Evolutionary conservation across 1,140 invertebrate genomes (phyloP).

Genomic region (Rhynchophorus ferrugineus): DNA sequence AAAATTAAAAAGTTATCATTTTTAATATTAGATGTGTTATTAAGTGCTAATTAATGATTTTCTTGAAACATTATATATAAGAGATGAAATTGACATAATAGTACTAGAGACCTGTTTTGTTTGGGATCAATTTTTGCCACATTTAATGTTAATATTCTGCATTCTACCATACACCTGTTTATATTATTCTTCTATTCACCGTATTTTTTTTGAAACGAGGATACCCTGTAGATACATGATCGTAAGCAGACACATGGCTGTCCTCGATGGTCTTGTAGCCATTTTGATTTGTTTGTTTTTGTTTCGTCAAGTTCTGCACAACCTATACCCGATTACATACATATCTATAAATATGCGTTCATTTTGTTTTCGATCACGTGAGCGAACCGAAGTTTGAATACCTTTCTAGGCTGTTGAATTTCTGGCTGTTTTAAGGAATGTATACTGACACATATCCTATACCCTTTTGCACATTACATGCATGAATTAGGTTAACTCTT

Average conservation of each 20-base stretch:
- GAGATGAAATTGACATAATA: no score
- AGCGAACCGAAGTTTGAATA: slow-evolving; percentile 6
- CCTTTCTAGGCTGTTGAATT: slow-evolving; percentile 19
- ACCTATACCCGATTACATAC: no score
- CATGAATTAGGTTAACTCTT: slow-evolving; percentile 34
- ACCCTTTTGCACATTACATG: slow-evolving; percentile 40
- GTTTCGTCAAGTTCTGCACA: neutral
- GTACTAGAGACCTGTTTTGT: no score
- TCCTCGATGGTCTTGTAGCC: neutral
- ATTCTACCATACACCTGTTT: slow-evolving; percentile 14
- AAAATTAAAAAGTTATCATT: no score
- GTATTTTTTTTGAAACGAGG: slow-evolving; percentile 5
- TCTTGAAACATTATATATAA: no score
- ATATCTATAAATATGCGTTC: no score
- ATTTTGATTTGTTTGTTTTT: neutral
- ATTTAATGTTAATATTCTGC: slow-evolving; percentile 21
- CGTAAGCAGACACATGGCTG: no score
- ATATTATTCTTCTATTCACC: slow-evolving; percentile 9
- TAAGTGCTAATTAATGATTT: no score
- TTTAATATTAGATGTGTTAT: no score
- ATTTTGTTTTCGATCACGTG: no score
- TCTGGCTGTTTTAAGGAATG: slow-evolving; percentile 38
- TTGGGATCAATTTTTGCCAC: slow-evolving; percentile 11
- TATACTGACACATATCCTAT: slow-evolving; percentile 39
- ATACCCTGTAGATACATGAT: slow-evolving; percentile 10